Evolutionary conservation across 2,797 vertebrate genomes (phyloP).

Genomic region (Halcyon chelicuti): DNA sequence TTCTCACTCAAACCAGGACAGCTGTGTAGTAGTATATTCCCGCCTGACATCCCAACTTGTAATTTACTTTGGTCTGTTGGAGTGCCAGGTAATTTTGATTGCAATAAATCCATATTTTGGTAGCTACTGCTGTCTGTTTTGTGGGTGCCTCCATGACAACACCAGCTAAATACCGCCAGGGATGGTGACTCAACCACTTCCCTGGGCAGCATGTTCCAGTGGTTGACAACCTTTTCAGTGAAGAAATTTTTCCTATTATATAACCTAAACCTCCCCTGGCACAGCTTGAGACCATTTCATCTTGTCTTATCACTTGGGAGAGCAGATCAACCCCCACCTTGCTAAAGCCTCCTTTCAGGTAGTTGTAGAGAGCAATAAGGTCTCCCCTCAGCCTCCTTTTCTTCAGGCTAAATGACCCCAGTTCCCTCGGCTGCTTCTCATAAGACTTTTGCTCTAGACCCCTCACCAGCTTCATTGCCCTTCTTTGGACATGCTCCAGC

Average conservation of each 20-base stretch:
- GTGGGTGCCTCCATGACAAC: not conserved
- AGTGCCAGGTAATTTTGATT: not conserved
- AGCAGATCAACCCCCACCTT: accelerated
- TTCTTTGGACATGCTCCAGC: not conserved
- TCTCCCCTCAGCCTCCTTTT: not conserved
- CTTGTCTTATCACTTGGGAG: not conserved
- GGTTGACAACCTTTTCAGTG: no score
- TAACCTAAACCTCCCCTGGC: not conserved
- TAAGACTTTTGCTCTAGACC: no score
- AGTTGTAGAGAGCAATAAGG: not conserved
- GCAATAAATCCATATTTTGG: not conserved
- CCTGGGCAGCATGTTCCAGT: not conserved
- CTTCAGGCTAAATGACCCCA: not conserved
- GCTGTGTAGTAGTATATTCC: not conserved
- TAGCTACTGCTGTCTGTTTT: not conserved
- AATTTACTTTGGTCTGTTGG: not conserved
- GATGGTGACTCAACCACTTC: not conserved
- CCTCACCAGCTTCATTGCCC: not conserved
- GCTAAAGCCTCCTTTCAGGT: not conserved
- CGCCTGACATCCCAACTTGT: not conserved
- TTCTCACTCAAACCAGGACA: no score
- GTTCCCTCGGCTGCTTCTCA: accelerated
- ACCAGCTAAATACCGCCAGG: not conserved
- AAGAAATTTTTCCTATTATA: not conserved
- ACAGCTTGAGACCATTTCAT: not conserved